Evolutionary conservation across 2,113 vertebrate species (phyloP).

Genomic region (Entosphenus tridentatus): DNA sequence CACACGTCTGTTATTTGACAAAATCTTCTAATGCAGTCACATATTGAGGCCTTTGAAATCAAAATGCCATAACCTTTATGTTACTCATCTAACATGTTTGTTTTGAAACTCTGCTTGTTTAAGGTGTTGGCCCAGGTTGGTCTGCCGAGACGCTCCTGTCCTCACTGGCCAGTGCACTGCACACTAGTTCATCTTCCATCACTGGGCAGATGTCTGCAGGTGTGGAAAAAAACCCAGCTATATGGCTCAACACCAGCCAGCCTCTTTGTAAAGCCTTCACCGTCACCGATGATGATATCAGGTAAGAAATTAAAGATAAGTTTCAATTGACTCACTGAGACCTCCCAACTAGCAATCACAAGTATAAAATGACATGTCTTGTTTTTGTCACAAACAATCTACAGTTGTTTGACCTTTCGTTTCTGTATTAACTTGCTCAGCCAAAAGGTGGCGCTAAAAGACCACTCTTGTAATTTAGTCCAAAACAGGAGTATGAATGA

Average conservation of each 20-base stretch:
- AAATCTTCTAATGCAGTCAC: too few relatives aligned
- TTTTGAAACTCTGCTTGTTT: not conserved
- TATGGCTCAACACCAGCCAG: constrained; percentile 87
- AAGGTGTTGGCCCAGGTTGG: constrained; percentile 83
- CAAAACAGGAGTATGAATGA: too few relatives aligned
- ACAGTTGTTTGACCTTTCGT: not conserved
- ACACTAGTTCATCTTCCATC: constrained; percentile 84
- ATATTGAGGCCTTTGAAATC: too few relatives aligned
- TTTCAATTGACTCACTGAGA: not conserved
- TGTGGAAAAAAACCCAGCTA: constrained; percentile 88
- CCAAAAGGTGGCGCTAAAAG: not conserved
- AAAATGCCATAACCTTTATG: too few relatives aligned
- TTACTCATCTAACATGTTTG: too few relatives aligned
- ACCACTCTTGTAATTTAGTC: not conserved
- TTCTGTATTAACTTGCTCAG: not conserved
- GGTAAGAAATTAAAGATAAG: constrained; percentile 21
- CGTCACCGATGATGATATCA: constrained; percentile 92
- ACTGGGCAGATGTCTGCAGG: constrained; percentile 83
- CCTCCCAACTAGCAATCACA: not conserved
- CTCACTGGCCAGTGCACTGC: constrained; percentile 77
- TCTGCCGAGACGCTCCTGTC: constrained; percentile 85
- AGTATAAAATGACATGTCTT: not conserved
- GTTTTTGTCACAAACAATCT: too few relatives aligned
- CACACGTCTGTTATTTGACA: too few relatives aligned
- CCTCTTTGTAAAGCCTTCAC: constrained; percentile 94